Base-by-base conservation (phyloP, 2,797 vertebrate species). In the Alectoris magna region DNA sequence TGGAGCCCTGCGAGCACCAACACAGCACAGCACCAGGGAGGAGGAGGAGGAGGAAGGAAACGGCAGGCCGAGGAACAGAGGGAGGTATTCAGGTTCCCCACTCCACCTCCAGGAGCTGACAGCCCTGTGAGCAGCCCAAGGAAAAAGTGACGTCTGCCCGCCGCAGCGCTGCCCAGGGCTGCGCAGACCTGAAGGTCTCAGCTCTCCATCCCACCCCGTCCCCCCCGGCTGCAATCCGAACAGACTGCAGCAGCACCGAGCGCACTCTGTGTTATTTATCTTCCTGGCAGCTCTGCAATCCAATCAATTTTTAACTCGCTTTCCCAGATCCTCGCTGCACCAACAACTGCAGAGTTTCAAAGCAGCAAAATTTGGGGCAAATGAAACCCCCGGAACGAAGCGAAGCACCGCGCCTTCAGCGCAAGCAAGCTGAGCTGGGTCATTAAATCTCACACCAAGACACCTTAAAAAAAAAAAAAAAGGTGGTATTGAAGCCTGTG, bases 371-470 rank as follows among this genome's bases (percentile, higher is more conserved):
- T 11, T 51, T 7, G 8, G 56, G 74, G 41, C 59, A 78, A 95
- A 48, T 3, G 2, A 72, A 77, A 10, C 68, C 55, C 48, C 36
- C 9, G 2, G 31, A 77, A 86, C 58, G 34, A 67, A 75, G 58
- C 29, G 36, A 88, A 87, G 77, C 62, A 46, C 64, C 38, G 31
- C 9, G 48, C 48, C 51, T 91, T 90, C 38, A 76, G 89, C 2
- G 9, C 7, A 34, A 91, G 74, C 29, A 29, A 94, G 56, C 63
- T 16, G 26, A 87, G 73, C 91, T 91, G 93, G 79, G 91, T 94
- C 94, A 89, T 68, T 96, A 94, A 82, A 91, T 88, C 94, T 97
- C 96, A 34, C 76, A 94, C 87, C 49, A 53, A 87, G 92, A 73
- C 77, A 94, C 81, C 89, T 97, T 94, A 84, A 88, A 87, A 90